These are phyloP conservation scores for Oncorhynchus mykiss DNA, from an alignment of 2,113 vertebrate species.

Conservation along the genomic window DNA sequence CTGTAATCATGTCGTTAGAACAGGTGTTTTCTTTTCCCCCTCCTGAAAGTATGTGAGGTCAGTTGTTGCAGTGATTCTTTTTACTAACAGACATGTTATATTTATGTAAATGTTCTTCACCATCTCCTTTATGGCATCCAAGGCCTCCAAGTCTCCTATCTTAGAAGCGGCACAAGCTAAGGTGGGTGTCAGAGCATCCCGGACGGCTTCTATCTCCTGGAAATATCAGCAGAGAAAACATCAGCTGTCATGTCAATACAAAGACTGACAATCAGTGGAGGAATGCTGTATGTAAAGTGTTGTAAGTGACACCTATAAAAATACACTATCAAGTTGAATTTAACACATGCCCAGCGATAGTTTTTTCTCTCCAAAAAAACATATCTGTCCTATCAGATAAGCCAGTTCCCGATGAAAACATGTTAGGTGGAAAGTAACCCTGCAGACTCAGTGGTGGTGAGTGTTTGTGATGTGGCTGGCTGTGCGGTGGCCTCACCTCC, in stretches of 20 bases:
- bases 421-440: conserved; percentile 4
- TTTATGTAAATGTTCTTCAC: conserved; percentile 62
- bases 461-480: background rate
- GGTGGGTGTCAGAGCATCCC: conserved; percentile 80
- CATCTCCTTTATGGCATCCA: conserved; percentile 81
- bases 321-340: background rate
- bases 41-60: background rate
- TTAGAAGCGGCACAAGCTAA: conserved; percentile 88
- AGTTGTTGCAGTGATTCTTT: background rate
- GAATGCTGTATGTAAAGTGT: too few relatives aligned
- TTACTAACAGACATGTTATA: background rate
- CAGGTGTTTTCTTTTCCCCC: too few relatives aligned
- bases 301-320: too few relatives aligned
- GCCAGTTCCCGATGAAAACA: background rate
- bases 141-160: conserved; percentile 78
- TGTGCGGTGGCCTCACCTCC: conserved; percentile 73
- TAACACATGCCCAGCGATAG: background rate
- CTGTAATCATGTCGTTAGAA: background rate
- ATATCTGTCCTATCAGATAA: background rate
- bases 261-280: too few relatives aligned
- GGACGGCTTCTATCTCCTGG: conserved; percentile 83
- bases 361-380: too few relatives aligned
- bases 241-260: background rate
- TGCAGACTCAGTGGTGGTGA: background rate
- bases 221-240: conserved; percentile 9